Evolutionary conservation across 2,888 invertebrate genomes (phyloP).

Genomic region (Endomychus coccineus): DNA sequence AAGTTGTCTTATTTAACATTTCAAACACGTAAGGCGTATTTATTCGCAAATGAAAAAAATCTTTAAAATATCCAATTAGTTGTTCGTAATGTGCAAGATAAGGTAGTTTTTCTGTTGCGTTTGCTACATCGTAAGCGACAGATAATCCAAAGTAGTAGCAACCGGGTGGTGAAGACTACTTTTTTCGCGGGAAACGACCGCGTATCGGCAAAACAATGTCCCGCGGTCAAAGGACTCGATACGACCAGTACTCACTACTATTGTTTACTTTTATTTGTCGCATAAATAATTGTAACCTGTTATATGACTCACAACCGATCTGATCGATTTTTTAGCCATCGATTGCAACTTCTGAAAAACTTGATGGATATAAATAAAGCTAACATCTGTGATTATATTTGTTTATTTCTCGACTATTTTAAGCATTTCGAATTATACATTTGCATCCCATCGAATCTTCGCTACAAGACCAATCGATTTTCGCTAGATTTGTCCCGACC

Average conservation of each 20-base stretch:
- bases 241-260: conserved; percentile 41
- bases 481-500: no score
- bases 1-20: conserved; percentile 32
- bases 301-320: conserved; percentile 40
- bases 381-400: conserved; percentile 32
- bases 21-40: conserved; percentile 36
- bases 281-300: conserved; percentile 42
- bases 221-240: conserved; percentile 39
- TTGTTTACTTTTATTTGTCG: conserved; percentile 44
- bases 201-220: conserved; percentile 37
- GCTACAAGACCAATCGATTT: no score
- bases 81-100: conserved; percentile 39
- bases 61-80: conserved; percentile 40
- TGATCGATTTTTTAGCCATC: conserved; percentile 36
- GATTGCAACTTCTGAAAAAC: conserved; percentile 31
- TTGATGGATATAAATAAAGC: conserved; percentile 37
- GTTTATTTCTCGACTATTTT: conserved; percentile 28
- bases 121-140: conserved; percentile 31
- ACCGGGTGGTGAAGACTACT: conserved; percentile 39
- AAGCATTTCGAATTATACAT: no score
- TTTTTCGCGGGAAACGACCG: conserved; percentile 39
- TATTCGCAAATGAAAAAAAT: conserved; percentile 37
- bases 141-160: conserved; percentile 31
- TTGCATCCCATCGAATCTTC: no score
- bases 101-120: conserved; percentile 35